These are phyloP conservation scores for Ophion costatus DNA, from an alignment of 2,888 invertebrate genomes.

Conservation along the genomic window DNA sequence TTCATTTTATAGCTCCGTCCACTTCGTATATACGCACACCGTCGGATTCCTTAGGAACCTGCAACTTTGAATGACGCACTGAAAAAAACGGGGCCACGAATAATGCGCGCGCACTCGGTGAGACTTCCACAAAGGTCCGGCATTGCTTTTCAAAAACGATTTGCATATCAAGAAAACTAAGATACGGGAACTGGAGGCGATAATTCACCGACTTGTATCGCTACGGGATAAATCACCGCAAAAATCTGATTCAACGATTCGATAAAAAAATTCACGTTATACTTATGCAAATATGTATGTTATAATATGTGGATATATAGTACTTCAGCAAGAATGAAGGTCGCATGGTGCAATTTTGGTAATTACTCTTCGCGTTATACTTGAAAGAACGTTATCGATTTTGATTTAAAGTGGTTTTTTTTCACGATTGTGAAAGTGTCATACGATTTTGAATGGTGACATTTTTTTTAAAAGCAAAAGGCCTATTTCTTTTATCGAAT, in stretches of 20 bases:
- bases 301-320: neutral
- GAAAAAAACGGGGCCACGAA: constrained; percentile 19
- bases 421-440: neutral
- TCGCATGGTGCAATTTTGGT: neutral
- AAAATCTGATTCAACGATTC: neutral
- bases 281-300: too few relatives aligned
- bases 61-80: constrained; percentile 45
- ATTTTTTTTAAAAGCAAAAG: neutral
- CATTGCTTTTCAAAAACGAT: constrained; percentile 34
- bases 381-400: neutral
- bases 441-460: neutral
- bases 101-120: constrained; percentile 2
- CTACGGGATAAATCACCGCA: constrained; percentile 20
- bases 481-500: neutral
- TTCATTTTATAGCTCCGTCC: constrained; percentile 12
- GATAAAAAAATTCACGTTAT: neutral
- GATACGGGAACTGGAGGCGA: constrained; percentile 31
- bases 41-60: constrained; percentile 31
- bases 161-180: constrained; percentile 42
- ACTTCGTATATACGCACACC: constrained; percentile 1
- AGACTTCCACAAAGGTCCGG: constrained; percentile 51
- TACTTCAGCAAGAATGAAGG: neutral
- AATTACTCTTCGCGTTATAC: neutral
- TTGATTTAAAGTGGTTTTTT: neutral
- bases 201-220: constrained; percentile 30